These are phyloP conservation scores for Caenorhabditis briggsae DNA, from an alignment of 1,140 invertebrate genomes.

Conservation along the genomic window DNA sequence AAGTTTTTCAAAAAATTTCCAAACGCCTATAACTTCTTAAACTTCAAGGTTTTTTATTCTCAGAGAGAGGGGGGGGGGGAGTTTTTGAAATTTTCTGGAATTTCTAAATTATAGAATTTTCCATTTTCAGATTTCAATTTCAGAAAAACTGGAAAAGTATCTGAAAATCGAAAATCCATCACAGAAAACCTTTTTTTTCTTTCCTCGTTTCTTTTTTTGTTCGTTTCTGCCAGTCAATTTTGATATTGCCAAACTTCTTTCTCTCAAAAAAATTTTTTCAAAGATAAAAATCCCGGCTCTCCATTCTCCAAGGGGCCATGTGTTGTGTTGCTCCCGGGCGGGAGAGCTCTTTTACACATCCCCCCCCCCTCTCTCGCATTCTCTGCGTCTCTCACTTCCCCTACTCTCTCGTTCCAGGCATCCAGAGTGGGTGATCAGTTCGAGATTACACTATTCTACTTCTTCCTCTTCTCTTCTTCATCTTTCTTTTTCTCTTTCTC, in stretches of 20 bases:
- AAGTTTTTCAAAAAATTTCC: no score
- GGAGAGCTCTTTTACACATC: background rate
- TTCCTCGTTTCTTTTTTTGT: background rate
- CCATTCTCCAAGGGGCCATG: background rate
- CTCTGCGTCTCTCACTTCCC: background rate
- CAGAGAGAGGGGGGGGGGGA: no score
- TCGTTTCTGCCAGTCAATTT: conserved; percentile 21
- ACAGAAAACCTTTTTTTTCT: no score
- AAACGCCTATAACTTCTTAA: no score
- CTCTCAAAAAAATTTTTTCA: background rate
- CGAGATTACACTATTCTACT: background rate
- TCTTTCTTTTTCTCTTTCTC: background rate
- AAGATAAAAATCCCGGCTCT: no score
- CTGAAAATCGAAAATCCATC: no score
- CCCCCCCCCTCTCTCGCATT: background rate
- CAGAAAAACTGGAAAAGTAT: no score
- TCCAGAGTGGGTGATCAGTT: background rate
- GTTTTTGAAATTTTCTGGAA: no score
- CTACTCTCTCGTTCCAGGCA: background rate
- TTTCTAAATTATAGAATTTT: no score
- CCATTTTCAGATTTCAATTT: no score
- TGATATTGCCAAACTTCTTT: background rate
- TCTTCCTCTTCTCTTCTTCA: background rate
- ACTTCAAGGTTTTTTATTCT: no score
- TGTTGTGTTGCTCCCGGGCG: background rate